Evolutionary conservation across 2,113 vertebrate species (phyloP), one percentile per base, ranked within the genome.

Genomic region (Parus major): DNA sequence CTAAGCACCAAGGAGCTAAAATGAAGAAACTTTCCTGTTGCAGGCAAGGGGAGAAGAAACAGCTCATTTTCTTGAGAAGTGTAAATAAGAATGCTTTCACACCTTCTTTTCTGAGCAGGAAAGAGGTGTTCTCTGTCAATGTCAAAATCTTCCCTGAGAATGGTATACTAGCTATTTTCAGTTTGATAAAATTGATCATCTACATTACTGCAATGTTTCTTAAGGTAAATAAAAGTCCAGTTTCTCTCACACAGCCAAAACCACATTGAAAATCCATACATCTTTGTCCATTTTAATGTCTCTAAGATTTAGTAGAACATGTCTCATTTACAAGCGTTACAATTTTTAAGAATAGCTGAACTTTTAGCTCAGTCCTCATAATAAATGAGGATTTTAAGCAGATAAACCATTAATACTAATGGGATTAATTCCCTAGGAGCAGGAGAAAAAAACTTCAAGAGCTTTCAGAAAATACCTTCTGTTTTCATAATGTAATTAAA

Each of bases 351-450:
- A 86, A 75, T 25, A 73, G 75, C 81, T 94, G 73, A 88, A 96
- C 55, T 93, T 92, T 82, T 59, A 81, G 71, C 52, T 92, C 35
- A 12, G 20, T 81, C 75, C 64, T 83, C 59, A 72, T 80, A 93
- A 73, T 83, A 49, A 41, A 47, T 3, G 8, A 93, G 71, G 35
- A 81, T 86, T 83, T 92, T 73, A 77, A 82, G 71, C 50, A 95
- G 92, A 83, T 81, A 63, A 94, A 55, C 68, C 87, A 63, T 88
- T 95, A 93, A 90, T 90, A 88, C 76, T 92, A 81, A 88, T 55
- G 71, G 50, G 63, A 94, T 92, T 90, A 86, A 90, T 93, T 92
- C 42, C 55, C 68, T 72, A 55, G 85, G 9, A 92, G 42, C 75
- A 86, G 86, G 39, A 55, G 57, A 82, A 93, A 84, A 88, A 88